Evolutionary conservation across 2,888 invertebrate genomes (phyloP), one percentile per base, ranked within the genome.

Genomic region (Amphiduros pacificus): DNA sequence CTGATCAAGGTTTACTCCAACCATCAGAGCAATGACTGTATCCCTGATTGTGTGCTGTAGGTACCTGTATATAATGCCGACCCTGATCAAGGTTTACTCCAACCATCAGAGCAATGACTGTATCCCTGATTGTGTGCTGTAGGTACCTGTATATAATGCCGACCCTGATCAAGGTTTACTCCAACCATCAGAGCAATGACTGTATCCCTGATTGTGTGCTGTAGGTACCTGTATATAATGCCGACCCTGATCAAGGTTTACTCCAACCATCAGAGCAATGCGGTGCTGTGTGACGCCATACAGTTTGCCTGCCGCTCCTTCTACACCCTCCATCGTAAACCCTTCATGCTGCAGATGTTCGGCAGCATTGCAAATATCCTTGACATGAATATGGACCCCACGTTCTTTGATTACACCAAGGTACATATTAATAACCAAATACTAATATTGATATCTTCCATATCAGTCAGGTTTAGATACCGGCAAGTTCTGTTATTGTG

Each of bases 251-350:
- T 99, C 53, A 92, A 96, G 85, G 91, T 98, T 60, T 99, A 99
- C 84, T 94, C 96, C 2, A 94, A 95, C 76, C 95, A 97, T 83
- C 98, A 97, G 85, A 95, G 96, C 0, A 99, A 99, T 83, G 91
- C 91, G 77, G 85, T 97, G 26, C 91, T 99, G 1, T 94, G 93
- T 4, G 91, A 94, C 0, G 95, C 97, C 0, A 93, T 99, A 59
- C 97, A 99, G 80, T 99, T 97, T 80, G 94, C 96, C 0, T 97
- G 97, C 17, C 95, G 97, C 77, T 98, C 99, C 80, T 98, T 99
- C 84, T 99, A 98, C 83, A 87, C 98, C 62, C 88, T 99, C 82
- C 99, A 99, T 79, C 88, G 99, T 55, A 98, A 98, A 78, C 98
- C 98, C 1, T 99, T 99, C 77, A 93, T 99, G 72, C 85, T 99